Conservation (phyloP, 2,113 vertebrate species). For the Ctenodactylus gundi region DNA sequence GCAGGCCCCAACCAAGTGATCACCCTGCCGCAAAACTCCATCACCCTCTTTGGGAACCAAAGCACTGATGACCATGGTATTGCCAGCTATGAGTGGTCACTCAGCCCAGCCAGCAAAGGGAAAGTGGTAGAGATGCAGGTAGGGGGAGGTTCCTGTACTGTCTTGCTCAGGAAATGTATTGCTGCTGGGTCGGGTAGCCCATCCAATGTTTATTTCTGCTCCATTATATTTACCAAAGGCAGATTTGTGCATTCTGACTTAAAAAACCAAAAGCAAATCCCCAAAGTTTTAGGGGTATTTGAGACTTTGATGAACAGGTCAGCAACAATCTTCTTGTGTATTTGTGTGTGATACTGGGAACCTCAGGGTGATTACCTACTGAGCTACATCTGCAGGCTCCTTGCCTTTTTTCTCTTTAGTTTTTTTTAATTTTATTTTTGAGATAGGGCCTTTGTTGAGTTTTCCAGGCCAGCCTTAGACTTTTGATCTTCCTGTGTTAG, state of each 20-base stretch:
- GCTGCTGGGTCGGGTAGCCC: background rate
- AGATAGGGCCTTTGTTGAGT: background rate
- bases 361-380: background rate
- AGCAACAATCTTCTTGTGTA: background rate
- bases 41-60: slow-evolving; percentile 94
- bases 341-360: background rate
- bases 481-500: background rate
- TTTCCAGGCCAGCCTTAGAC: background rate
- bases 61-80: slow-evolving; percentile 96
- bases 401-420: background rate
- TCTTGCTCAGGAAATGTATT: background rate
- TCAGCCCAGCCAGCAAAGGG: slow-evolving; percentile 95
- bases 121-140: slow-evolving; percentile 99
- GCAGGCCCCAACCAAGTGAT: slow-evolving; percentile 96
- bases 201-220: slow-evolving; percentile 11
- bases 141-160: slow-evolving; percentile 53
- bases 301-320: slow-evolving; percentile 1
- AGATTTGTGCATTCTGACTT: background rate
- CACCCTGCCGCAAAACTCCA: slow-evolving; percentile 94
- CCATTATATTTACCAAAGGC: slow-evolving; percentile 33
- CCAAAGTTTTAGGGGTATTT: slow-evolving; percentile 1
- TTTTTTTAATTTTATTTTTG: background rate
- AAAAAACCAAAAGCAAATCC: background rate
- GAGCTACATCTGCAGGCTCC: background rate
- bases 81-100: slow-evolving; percentile 96